Conservation (phyloP, 2,888 invertebrate species). For the Xylota sylvarum region DNA sequence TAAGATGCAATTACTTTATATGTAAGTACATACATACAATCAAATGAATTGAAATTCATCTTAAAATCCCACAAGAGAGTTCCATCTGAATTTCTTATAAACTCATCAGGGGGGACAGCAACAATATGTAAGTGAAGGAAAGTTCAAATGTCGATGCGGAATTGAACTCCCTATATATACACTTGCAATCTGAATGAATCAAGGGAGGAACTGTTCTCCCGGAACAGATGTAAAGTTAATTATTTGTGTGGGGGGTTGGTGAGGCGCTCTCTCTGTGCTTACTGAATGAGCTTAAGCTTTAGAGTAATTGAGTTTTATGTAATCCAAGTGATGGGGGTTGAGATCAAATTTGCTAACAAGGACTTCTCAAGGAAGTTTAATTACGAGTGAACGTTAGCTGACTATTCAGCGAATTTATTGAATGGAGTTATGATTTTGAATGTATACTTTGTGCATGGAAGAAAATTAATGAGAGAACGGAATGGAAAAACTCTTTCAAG, state of each 20-base stretch:
- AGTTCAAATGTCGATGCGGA: conserved; percentile 39
- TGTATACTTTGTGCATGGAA: conserved; percentile 11
- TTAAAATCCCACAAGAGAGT: conserved; percentile 19
- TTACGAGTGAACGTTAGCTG: conserved; percentile 32
- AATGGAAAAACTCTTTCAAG: not conserved
- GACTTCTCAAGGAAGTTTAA: conserved; percentile 45
- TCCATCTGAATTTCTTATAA: conserved; percentile 17
- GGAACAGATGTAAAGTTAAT: conserved; percentile 58
- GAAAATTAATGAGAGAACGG: conserved; percentile 16
- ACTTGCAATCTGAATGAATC: conserved; percentile 40
- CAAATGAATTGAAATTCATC: conserved; percentile 44
- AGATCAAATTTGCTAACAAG: conserved; percentile 29
- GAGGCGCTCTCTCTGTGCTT: not conserved
- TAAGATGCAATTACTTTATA: conserved; percentile 10
- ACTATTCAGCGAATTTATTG: conserved; percentile 38
- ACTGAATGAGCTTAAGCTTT: conserved; percentile 37
- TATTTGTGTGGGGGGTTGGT: conserved; percentile 6
- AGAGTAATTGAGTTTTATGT: conserved; percentile 62
- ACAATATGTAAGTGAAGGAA: not conserved
- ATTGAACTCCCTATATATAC: conserved; percentile 24
- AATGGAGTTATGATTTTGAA: conserved; percentile 48
- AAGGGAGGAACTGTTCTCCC: conserved; percentile 2
- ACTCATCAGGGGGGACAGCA: not conserved
- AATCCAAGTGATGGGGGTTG: conserved; percentile 16
- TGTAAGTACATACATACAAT: not conserved